These are phyloP conservation scores for Eupithecia inturbata DNA, from an alignment of 2,888 invertebrate genomes.

Conservation along the genomic window DNA sequence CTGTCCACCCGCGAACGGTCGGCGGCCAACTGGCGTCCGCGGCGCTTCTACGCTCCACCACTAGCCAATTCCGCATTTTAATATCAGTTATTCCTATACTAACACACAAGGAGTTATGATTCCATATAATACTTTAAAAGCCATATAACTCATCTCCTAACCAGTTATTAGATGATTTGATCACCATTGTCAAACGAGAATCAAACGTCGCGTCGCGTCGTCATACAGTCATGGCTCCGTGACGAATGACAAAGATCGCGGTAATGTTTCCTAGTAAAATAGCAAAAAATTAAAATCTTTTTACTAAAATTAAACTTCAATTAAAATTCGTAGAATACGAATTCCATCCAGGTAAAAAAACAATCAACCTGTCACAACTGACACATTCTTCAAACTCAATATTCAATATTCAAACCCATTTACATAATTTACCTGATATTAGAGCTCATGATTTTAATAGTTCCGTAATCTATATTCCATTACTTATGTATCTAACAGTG, in stretches of 20 bases:
- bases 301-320: too few relatives aligned
- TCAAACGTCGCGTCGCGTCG: constrained; percentile 42
- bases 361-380: neutral
- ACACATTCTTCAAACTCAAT: constrained; percentile 4
- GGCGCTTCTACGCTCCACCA: constrained; percentile 67
- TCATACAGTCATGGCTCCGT: constrained; percentile 37
- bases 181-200: constrained; percentile 36
- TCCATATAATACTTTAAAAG: constrained; percentile 42
- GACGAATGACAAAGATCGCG: constrained; percentile 18
- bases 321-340: constrained; percentile 18
- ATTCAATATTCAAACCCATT: neutral
- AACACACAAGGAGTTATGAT: constrained; percentile 55
- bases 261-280: constrained; percentile 24
- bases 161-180: constrained; percentile 46
- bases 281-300: constrained; percentile 7
- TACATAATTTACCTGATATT: neutral
- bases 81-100: constrained; percentile 76
- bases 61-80: constrained; percentile 82
- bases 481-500: neutral
- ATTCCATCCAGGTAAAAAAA: neutral
- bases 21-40: constrained; percentile 75
- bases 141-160: constrained; percentile 49
- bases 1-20: constrained; percentile 76
- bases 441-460: neutral
- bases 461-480: constrained; percentile 6